Base-by-base conservation (phyloP, 2,888 invertebrate species). In the Tenthredo distinguenda region DNA sequence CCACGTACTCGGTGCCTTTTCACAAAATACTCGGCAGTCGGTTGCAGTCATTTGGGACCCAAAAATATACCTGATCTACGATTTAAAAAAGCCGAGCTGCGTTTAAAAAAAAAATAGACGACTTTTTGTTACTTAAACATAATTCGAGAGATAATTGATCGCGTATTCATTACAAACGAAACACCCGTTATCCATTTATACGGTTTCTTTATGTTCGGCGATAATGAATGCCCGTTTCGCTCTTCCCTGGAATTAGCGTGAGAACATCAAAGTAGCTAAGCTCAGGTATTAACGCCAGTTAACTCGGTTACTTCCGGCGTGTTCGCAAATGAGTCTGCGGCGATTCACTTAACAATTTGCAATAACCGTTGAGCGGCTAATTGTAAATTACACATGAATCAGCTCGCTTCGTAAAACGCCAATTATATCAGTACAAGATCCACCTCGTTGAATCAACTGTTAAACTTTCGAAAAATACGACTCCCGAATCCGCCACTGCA, bases 281-380 rank as follows among this genome's bases (percentile, higher is more conserved):
- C 21, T 62, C 37, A 62, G 62, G 81, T 81, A 81, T 81, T 81
- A 81, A 40, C 81, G 81, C 62, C 81, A 34, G 81, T 81, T 81
- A 81, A 81, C 81, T 81, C 62, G 12, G 58, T 58, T 81, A 81
- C 81, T 81, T 81, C 81, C 81, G 81, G 81, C n/a, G 31, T 81
- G 40, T 58, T 81, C 26, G 81, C 26, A 81, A 81, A 62, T 62
- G 26, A 81, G 77, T 77, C 55, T 15, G 62, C 62, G 12, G 40
- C 18, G 58, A 81, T 40, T 81, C 62, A 40, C 81, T 81, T 40
- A 34, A 31, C 68, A 81, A 81, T 81, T 62, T 62, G 40, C 37
- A 37, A 58, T 62, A 81, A 62, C 21, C 81, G 62, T 37, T 77
- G 31, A 50, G 26, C 34, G 26, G 40, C 15, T n/a, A 40, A 43